Evolutionary conservation across 2,113 vertebrate species (phyloP), one percentile per base, ranked within the genome.

Genomic region (Carassius carassius): DNA sequence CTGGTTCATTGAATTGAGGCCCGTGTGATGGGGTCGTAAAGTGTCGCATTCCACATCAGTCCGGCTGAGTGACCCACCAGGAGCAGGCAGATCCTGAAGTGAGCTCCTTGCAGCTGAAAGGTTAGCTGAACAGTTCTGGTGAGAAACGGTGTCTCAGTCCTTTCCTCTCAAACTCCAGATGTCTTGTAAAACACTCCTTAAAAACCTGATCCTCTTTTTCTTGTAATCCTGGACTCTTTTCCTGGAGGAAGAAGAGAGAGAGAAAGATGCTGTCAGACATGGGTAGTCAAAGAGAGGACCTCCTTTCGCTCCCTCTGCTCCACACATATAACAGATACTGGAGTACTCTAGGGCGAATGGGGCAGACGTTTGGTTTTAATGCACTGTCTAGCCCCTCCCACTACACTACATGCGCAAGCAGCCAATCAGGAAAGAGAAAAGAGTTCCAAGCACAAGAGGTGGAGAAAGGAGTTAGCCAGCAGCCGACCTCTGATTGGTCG

Each of bases 311-410:
- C 78, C 49, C 67, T 81, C 70, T 77, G 76, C 84, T 76, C 65
- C 81, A 88, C 90, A 89, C 83, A 67, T 87, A 47, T 47, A 47
- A 47, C 41, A 89, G 88, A 87, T 41, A 56, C 84, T 85, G 87
- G 85, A 82, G 87, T 92, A 89, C 89, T 89, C 82, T 90, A 88
- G 81, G 91, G 90, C 91, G 86, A 93, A 92, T 86, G 54, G 82
- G 93, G 91, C 92, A 93, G 91, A 92, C 90, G 87, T 89, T 87
- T 70, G 89, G 88, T 88, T 94, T 94, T 94, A 94, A 93, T 91
- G 93, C 88, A 29, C 62, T 9, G 85, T 72, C 91, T 92, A 88
- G 86, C 92, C 91, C 92, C 93, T 88, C 91, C 91, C 82, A 77
- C 54, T 84, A 75, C 84, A 87, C 89, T 88, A 65, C 82, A 72